Evolutionary conservation across 1,140 invertebrate genomes (phyloP).

Genomic region (Pseudoatta argentina): DNA sequence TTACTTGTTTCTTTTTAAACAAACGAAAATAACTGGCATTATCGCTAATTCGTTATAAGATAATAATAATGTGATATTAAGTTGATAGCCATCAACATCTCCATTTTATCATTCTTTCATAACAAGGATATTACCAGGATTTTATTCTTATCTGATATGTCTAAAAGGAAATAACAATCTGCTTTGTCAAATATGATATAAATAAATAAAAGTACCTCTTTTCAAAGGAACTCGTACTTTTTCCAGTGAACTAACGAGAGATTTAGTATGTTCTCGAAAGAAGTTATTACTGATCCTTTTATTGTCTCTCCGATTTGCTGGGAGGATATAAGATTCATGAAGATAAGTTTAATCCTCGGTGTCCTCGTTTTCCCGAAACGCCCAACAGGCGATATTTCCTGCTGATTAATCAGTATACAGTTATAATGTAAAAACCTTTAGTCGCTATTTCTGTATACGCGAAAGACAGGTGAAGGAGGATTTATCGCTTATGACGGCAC

Average conservation of each 20-base stretch:
- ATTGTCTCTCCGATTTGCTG: background rate
- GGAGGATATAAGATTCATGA: constrained; percentile 12
- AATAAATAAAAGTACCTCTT: background rate
- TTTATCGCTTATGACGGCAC: background rate
- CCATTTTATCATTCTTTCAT: background rate
- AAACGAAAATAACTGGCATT: background rate
- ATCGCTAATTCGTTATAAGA: background rate
- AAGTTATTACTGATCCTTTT: constrained; percentile 18
- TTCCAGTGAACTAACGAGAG: background rate
- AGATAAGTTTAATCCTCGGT: constrained; percentile 33
- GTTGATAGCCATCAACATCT: background rate
- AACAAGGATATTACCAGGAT: background rate
- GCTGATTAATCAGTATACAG: constrained; percentile 8
- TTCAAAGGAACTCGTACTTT: background rate
- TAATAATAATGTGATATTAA: background rate
- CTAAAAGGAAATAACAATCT: constrained; percentile 1
- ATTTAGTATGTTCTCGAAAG: constrained; percentile 2
- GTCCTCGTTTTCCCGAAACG: constrained; percentile 27
- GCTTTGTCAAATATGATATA: background rate
- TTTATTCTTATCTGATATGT: background rate
- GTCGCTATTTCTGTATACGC: background rate
- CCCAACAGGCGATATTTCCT: constrained; percentile 1
- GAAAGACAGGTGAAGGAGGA: background rate
- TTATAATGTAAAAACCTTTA: constrained; percentile 35
- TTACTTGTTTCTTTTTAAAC: background rate